Evolutionary conservation across 1,140 invertebrate genomes (phyloP).

Genomic region (Cydia fagiglandana): DNA sequence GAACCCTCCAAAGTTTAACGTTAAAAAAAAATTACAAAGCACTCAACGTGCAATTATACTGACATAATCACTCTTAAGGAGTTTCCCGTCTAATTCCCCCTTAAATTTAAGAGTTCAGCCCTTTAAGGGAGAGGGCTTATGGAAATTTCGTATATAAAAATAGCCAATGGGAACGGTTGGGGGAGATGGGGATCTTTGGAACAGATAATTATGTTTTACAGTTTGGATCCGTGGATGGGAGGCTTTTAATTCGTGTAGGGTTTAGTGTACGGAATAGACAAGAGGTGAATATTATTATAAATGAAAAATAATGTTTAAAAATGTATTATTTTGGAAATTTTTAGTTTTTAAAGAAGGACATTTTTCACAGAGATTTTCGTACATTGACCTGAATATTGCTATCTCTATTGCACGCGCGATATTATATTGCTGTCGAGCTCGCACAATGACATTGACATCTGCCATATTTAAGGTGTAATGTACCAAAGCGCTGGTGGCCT

Average conservation of each 20-base stretch:
- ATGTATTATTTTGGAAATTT: too few relatives aligned
- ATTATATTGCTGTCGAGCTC: too few relatives aligned
- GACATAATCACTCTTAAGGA: constrained; percentile 18
- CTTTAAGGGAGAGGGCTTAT: not conserved
- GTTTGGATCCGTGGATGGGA: not conserved
- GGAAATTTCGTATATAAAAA: not conserved
- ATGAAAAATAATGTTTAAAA: too few relatives aligned
- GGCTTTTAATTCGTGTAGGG: not conserved
- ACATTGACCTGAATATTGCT: too few relatives aligned
- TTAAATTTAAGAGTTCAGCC: not conserved
- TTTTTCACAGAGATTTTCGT: too few relatives aligned
- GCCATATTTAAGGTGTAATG: too few relatives aligned
- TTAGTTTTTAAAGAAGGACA: too few relatives aligned
- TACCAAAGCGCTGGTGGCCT: too few relatives aligned
- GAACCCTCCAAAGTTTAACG: not conserved
- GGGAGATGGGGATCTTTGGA: not conserved
- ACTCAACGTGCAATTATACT: constrained; percentile 4
- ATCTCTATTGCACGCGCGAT: too few relatives aligned
- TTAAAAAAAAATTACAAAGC: constrained; percentile 26
- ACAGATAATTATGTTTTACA: not conserved
- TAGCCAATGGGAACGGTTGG: not conserved
- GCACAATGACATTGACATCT: too few relatives aligned
- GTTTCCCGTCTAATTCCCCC: constrained; percentile 2
- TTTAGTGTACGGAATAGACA: too few relatives aligned
- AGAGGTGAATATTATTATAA: too few relatives aligned